Evolutionary conservation across 2,888 invertebrate species (phyloP).

Genomic region (Branchinecta sandiegonensis): DNA sequence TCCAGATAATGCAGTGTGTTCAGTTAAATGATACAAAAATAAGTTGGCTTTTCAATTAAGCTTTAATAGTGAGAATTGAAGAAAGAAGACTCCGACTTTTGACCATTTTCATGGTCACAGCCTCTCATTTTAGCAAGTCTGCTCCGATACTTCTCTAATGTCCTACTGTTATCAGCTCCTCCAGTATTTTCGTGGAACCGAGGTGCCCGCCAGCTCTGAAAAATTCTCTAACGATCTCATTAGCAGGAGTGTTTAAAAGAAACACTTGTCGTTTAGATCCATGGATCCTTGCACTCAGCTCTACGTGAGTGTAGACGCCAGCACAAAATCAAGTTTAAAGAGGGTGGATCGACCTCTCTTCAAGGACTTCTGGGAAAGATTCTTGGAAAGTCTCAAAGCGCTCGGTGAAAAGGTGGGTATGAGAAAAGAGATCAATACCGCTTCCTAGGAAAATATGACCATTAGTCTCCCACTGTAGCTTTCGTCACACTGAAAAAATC

Average conservation of each 20-base stretch:
- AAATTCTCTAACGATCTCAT: background rate
- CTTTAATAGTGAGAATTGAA: no score
- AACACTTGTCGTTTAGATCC: conserved; percentile 11
- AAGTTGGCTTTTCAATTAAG: no score
- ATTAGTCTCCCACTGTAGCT: no score
- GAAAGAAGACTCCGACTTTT: no score
- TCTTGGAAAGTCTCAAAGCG: conserved; percentile 39
- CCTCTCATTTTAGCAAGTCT: no score
- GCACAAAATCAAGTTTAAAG: conserved; percentile 42
- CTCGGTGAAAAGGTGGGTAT: conserved; percentile 36
- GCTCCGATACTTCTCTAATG: no score
- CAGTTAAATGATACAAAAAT: no score
- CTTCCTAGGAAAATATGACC: background rate
- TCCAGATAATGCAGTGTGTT: no score
- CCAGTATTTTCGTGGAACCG: no score
- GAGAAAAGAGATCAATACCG: background rate
- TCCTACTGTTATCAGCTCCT: no score
- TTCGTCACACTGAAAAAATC: no score
- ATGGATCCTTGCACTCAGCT: conserved; percentile 43
- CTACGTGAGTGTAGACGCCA: conserved; percentile 45
- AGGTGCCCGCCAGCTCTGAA: background rate
- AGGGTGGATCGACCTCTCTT: conserved; percentile 45
- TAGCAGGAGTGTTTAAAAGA: conserved; percentile 7
- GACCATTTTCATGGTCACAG: no score
- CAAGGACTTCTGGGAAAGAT: conserved; percentile 43